A percentile compares a stretch with the other conserved stretches of the same genome.
These are phyloP conservation scores for Scaptomyza cyrtandrae DNA, from an alignment of 2,888 invertebrate genomes.

Conservation along the genomic window DNA sequence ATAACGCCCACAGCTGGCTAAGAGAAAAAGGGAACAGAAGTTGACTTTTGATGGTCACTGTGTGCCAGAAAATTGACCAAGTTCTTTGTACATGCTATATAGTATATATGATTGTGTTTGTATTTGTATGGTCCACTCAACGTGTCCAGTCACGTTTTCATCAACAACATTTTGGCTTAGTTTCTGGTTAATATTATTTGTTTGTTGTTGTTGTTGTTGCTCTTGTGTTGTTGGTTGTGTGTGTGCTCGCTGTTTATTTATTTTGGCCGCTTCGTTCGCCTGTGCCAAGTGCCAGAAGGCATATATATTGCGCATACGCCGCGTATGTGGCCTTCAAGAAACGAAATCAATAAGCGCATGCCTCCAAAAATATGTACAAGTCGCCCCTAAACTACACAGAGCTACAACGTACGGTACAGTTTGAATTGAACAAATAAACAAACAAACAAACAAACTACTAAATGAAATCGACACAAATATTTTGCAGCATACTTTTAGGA, in stretches of 20 bases:
- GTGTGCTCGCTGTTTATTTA: slow-evolving; percentile 61
- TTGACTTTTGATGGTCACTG: slow-evolving; percentile 55
- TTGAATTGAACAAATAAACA: slow-evolving; percentile 50
- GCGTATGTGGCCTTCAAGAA: slow-evolving; percentile 55
- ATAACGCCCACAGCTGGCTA: not conserved
- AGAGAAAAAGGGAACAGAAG: slow-evolving; percentile 5
- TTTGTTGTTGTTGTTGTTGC: slow-evolving; percentile 61
- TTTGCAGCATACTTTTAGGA: slow-evolving; percentile 67
- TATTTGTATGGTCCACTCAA: slow-evolving; percentile 51
- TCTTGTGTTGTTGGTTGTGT: slow-evolving; percentile 20
- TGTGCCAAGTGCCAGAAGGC: slow-evolving; percentile 61
- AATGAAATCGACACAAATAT: slow-evolving; percentile 62
- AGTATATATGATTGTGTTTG: slow-evolving; percentile 17
- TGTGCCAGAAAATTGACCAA: slow-evolving; percentile 41
- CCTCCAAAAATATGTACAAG: slow-evolving; percentile 40
- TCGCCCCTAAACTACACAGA: slow-evolving; percentile 24
- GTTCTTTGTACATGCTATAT: slow-evolving; percentile 22
- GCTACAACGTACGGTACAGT: not conserved
- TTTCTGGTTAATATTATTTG: slow-evolving; percentile 75
- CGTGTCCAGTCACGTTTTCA: slow-evolving; percentile 73
- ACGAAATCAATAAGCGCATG: slow-evolving; percentile 61
- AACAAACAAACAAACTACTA: slow-evolving; percentile 37
- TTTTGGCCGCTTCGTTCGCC: slow-evolving; percentile 58
- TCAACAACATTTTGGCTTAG: slow-evolving; percentile 72
- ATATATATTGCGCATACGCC: slow-evolving; percentile 72